Evolutionary conservation across 2,113 vertebrate genomes (phyloP).

Genomic region (Zosterops lateralis): DNA sequence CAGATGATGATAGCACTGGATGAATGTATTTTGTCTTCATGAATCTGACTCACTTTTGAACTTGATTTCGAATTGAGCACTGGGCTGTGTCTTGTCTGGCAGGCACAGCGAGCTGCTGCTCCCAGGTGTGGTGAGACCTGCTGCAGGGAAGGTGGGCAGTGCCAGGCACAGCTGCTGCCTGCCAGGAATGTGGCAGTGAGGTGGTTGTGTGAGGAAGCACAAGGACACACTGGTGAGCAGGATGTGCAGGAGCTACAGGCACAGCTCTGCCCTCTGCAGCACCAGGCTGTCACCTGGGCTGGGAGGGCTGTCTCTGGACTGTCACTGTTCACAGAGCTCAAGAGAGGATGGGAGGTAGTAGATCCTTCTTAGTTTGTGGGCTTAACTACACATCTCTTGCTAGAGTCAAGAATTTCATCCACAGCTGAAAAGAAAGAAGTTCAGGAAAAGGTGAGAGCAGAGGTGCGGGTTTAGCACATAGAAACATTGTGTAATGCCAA

Average conservation of each 20-base stretch:
- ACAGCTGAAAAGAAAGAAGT: neutral
- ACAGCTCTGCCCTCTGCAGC: neutral
- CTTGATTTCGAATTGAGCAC: neutral
- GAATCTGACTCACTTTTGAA: neutral
- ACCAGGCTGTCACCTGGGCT: neutral
- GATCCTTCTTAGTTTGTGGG: neutral
- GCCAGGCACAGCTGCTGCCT: neutral
- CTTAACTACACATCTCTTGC: neutral
- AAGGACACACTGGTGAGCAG: neutral
- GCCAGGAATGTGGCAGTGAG: neutral
- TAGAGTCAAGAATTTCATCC: neutral
- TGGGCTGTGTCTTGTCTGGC: neutral
- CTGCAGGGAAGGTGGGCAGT: neutral
- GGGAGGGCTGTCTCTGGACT: neutral
- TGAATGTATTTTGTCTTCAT: neutral
- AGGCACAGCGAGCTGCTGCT: neutral
- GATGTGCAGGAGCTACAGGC: neutral
- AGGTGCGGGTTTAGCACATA: neutral
- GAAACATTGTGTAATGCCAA: neutral
- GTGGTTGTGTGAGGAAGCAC: neutral
- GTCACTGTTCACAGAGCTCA: neutral
- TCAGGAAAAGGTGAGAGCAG: neutral
- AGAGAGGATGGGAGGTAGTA: neutral
- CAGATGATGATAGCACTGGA: neutral
- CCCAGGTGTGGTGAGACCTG: neutral